Evolutionary conservation across 2,797 vertebrate species (phyloP), one percentile per base, ranked within the genome.

Genomic region (Loriculus beryllinus): DNA sequence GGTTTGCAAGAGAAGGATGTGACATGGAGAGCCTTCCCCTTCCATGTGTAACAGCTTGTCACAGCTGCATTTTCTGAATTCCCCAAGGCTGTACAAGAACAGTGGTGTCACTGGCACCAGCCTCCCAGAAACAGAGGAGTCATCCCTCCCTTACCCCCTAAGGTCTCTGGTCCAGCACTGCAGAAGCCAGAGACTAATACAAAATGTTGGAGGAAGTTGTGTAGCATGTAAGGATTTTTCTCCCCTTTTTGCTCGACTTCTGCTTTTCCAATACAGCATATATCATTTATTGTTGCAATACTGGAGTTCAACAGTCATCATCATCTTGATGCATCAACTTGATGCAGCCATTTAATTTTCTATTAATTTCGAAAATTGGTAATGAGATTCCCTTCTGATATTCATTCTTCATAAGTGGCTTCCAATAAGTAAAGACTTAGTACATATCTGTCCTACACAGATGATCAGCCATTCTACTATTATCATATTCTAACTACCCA

Each of bases 211-310:
- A 52, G 94, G 60, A 76, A 88, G 52, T 60, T 60, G 42, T 40
- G 45, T 0, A 67, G 37, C 43, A 72, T 1, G 0, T 19, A n/a
- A 45, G 3, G 4, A 1, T 45, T 81, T 79, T 52, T 26, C 25
- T 82, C 65, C 28, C 33, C 14, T 64, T 86, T 54, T 5, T 72
- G 35, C 28, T 68, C 71, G 20, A 28, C 26, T 60, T 82, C 45
- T 85, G 64, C 43, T 70, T 88, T 86, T 79, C 52, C 65, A 35
- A 8, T 10, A 40, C 11, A 74, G 18, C 47, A n/a, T 37, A 12
- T 33, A 28, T 62, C 57, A 54, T 60, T 59, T 84, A 35, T 9
- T 82, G 49, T 12, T 62, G n/a, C 48, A 35, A 12, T 20, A 33
- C 0, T 67, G 7, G 56, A 77, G 23, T n/a, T 76, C 51, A 86